Conservation (phyloP, 2,113 vertebrate species). For the Xenopus borealis region DNA sequence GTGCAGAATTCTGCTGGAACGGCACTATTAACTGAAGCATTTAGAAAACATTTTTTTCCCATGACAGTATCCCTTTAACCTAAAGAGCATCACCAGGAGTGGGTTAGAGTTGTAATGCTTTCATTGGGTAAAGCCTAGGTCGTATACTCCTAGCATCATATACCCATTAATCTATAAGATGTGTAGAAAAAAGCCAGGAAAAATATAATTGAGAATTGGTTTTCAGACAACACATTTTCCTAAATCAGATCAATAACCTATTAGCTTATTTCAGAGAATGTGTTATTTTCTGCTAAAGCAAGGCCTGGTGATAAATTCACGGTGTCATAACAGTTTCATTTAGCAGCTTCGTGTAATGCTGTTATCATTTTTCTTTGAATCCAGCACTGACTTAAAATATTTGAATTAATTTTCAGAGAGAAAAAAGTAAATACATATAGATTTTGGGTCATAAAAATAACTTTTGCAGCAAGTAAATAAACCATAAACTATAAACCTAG, state of each 20-base stretch:
- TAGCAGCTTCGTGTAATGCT: constrained; percentile 14
- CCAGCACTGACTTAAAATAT: neutral
- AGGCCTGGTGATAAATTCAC: constrained; percentile 19
- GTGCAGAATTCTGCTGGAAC: no score
- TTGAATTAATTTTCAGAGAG: neutral
- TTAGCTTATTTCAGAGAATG: constrained; percentile 27
- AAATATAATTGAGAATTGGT: neutral
- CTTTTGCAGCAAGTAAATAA: no score
- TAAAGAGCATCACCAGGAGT: no score
- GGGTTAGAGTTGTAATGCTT: no score
- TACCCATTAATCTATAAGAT: neutral
- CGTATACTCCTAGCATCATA: no score
- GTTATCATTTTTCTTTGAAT: constrained; percentile 14
- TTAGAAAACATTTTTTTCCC: no score
- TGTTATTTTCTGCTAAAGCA: constrained; percentile 26
- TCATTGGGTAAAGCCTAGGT: no score
- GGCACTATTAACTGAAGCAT: no score
- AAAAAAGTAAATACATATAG: no score
- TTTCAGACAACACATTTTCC: constrained; percentile 17
- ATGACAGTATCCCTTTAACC: no score
- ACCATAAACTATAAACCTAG: no score
- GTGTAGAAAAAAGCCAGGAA: neutral
- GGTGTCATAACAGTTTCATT: constrained; percentile 8
- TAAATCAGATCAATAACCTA: constrained; percentile 26
- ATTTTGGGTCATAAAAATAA: no score